Evolutionary conservation across 2,797 vertebrate genomes (phyloP), one percentile per base, ranked within the genome.

Genomic region (Mus minutoides): DNA sequence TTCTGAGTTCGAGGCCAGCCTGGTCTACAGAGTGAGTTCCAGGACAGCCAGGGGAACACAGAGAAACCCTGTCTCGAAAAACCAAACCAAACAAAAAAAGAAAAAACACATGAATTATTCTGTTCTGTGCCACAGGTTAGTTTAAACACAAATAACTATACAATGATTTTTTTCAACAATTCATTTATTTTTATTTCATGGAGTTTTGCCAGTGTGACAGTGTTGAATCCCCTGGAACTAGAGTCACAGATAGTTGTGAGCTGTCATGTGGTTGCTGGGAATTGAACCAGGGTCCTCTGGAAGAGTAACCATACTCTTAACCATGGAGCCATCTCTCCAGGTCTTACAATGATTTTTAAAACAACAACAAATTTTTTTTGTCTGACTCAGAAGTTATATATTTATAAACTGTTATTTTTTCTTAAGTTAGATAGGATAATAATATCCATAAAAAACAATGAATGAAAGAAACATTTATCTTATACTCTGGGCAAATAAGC

Each of bases 401-500:
- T 80, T 54, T 90, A 88, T 3, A 90, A 64, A 87, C 40, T 96
- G 76, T 29, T 86, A 37, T 82, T 93, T 40, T 71, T 46, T 86
- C 34, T 80, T 40, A 93, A 96, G 46, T 90, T 88, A 88, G 46
- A 92, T 37, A 31, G 90, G 43, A 96, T 22, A 91, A 31, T 91
- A 69, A 96, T n/a, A 73, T 95, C 64, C 88, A 43, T 75, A 94
- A 95, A 92, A 96, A 96, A 80, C 62, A 89, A n/a, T 56, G 12
- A 94, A 24, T 49, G 49, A 94, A 97, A 96, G 49, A 94, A 97
- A 96, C 67, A 92, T 94, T 93, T 92, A 94, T 93, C 40, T 96
- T 96, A 88, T 40, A 84, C 58, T 92, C 29, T 91, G 54, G 83
- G 16, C 34, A 96, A 95, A 93, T 85, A 64, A 96, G 71, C 71